These are phyloP conservation scores for Bombylius discolor DNA, from an alignment of 2,888 invertebrate species.

Conservation along the genomic window DNA sequence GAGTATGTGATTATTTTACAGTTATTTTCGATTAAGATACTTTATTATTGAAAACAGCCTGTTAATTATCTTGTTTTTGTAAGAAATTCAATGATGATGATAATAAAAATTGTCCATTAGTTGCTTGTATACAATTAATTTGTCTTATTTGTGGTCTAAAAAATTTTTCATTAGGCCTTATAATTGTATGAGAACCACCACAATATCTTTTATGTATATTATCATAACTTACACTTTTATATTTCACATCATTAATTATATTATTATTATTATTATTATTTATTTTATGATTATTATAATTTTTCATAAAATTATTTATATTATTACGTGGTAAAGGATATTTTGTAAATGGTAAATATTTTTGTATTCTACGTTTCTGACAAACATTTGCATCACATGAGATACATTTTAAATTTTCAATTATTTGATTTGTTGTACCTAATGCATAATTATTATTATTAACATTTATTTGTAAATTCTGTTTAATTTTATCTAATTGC, in stretches of 20 bases:
- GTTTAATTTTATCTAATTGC: constrained; percentile 9
- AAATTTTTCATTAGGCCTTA: constrained; percentile 19
- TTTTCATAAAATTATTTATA: too few species aligned
- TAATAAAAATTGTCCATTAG: too few species aligned
- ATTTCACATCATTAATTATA: too few species aligned
- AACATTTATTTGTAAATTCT: constrained; percentile 5
- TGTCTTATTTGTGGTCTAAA: constrained; percentile 14
- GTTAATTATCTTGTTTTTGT: too few species aligned
- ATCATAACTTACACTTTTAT: too few species aligned
- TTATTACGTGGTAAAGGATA: constrained; percentile 5
- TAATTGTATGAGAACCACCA: constrained; percentile 16
- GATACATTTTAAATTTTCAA: constrained; percentile 22
- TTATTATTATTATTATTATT: too few species aligned
- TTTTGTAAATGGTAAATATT: constrained; percentile 8
- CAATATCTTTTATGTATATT: constrained; percentile 13
- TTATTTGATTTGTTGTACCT: constrained; percentile 24
- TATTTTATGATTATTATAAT: too few species aligned
- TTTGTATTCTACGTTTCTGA: constrained; percentile 4
- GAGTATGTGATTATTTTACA: too few species aligned
- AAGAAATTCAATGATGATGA: too few species aligned
- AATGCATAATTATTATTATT: constrained; percentile 23
- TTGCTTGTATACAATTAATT: too few species aligned
- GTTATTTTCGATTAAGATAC: too few species aligned
- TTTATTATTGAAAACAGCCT: too few species aligned
- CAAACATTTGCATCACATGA: constrained; percentile 26